Evolutionary conservation across 2,797 vertebrate species (phyloP).

Genomic region (Pangasius krempfi): DNA sequence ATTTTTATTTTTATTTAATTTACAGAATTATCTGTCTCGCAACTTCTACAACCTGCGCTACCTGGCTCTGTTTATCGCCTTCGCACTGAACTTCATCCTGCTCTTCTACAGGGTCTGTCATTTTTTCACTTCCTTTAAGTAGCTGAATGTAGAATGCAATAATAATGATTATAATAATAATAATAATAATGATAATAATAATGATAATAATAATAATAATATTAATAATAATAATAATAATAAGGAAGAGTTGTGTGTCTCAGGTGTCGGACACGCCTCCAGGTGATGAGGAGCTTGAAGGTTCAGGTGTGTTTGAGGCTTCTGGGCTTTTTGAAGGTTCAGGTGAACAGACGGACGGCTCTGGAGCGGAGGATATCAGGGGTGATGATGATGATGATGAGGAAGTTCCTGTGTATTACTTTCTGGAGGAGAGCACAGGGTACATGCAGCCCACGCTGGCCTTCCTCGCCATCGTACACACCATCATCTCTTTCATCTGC

Average conservation of each 20-base stretch:
- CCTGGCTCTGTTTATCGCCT: constrained; percentile 89
- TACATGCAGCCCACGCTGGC: constrained; percentile 92
- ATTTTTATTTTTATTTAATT: constrained; percentile 17
- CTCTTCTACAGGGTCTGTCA: constrained; percentile 84
- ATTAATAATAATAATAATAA: neutral
- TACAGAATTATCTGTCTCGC: constrained; percentile 90
- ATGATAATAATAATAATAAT: neutral
- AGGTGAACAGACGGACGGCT: constrained; percentile 73
- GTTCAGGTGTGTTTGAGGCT: constrained; percentile 73
- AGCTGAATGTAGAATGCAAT: neutral
- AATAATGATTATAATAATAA: neutral
- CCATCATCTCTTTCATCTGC: constrained; percentile 90
- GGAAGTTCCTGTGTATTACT: constrained; percentile 84
- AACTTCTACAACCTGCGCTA: constrained; percentile 95
- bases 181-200: neutral
- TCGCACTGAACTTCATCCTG: constrained; percentile 94
- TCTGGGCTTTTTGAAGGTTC: constrained; percentile 76
- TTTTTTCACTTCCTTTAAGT: neutral
- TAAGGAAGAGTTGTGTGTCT: neutral
- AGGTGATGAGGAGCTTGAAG: constrained; percentile 75
- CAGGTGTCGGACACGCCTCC: constrained; percentile 86
- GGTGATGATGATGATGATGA: constrained; percentile 79
- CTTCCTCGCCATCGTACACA: constrained; percentile 84
- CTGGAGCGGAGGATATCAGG: constrained; percentile 65
- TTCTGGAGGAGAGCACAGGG: constrained; percentile 93